A percentile compares a stretch with the other conserved stretches of the same genome.
phyloP scores from a whole-genome alignment of 2,797 vertebrate species.

The Sciurus vulgaris region DNA sequence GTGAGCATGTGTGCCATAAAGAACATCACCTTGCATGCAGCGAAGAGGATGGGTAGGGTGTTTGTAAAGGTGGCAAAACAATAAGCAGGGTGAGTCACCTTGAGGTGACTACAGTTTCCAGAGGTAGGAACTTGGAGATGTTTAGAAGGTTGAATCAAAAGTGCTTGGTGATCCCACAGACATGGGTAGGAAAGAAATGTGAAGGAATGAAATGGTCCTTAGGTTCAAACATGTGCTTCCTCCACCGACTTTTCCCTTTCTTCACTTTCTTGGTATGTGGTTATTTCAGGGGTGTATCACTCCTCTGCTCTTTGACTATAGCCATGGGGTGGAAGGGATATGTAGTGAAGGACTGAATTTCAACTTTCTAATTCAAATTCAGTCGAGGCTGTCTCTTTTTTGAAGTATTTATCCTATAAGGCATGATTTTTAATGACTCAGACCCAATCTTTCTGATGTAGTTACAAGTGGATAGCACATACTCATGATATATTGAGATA shows the following conservation, averaged over 20 bases:
- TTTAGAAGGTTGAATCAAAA: background rate
- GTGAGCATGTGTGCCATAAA: background rate
- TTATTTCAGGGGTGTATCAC: background rate
- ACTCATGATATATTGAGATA: background rate
- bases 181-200: background rate
- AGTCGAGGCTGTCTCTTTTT: background rate
- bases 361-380: constrained; percentile 11
- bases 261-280: background rate
- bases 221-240: background rate
- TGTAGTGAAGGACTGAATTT: background rate
- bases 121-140: background rate
- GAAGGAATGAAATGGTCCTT: background rate
- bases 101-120: background rate
- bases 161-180: background rate
- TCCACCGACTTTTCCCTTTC: background rate
- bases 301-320: background rate
- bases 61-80: background rate
- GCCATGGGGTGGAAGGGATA: background rate
- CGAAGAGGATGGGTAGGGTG: background rate
- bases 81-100: background rate
- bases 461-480: background rate
- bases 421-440: background rate
- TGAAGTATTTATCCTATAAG: background rate
- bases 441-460: background rate
- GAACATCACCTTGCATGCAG: background rate